Evolutionary conservation across 2,797 vertebrate genomes (phyloP), one percentile per base, ranked within the genome.

Genomic region (Limosa lapponica): DNA sequence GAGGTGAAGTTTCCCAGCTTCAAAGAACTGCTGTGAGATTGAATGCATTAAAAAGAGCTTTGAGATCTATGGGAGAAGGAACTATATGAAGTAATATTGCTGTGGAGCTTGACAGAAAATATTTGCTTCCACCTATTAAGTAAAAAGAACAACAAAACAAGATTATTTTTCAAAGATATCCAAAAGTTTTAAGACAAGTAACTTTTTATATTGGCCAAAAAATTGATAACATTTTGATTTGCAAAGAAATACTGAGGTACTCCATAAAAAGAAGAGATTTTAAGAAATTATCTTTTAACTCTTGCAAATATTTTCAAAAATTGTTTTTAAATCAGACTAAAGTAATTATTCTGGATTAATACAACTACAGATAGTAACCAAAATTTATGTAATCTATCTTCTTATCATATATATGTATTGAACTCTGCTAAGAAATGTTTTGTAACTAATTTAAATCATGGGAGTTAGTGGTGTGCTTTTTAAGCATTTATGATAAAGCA

Each of bases 391-490:
- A 49, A 88, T 48, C 4, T 5, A 5, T 51, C 41, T 49, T 77
- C 17, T 69, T 73, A 58, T 8, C 6, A 24, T 10, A n/a, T 32
- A 13, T 4, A 88, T 12, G 13, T 61, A 18, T 10, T 37, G 6
- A 79, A 62, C n/a, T 79, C 43, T 43, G 7, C 16, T 74, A 46
- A 32, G 13, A 52, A 57, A 52, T 61, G 57, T 61, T 81, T 73
- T 16, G 3, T 16, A 78, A 39, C 3, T 48, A 39, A 51, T 61
- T 71, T 46, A 74, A 74, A 44, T 49, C 3, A 28, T 51, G 32
- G 8, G 32, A 6, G 6, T 24, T 19, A 58, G 30, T n/a, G 16
- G 15, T 37, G 10, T 39, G 23, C 1, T 0, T 25, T 74, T 64
- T n/a, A 55, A 69, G 13, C 10, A 73, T 43, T 82, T 65, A 8